Percentiles rank a stretch among this genome's conserved stretches.
Evolutionary conservation across 2,113 vertebrate genomes (phyloP).

Genomic region (Serilophus lunatus): DNA sequence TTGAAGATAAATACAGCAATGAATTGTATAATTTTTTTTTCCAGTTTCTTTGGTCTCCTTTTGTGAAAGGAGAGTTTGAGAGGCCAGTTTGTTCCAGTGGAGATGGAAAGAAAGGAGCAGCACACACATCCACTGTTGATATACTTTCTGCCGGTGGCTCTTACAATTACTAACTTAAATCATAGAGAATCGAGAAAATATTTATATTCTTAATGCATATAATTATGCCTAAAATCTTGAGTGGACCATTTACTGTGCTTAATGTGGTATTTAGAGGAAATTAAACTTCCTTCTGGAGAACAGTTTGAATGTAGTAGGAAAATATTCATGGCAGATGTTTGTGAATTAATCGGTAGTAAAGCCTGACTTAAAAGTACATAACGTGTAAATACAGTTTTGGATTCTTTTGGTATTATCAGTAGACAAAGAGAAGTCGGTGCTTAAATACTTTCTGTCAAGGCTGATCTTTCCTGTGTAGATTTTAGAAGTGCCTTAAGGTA

Average conservation of each 20-base stretch:
- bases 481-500: not conserved
- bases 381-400: not conserved
- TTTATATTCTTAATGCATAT: constrained; percentile 59
- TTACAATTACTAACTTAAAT: constrained; percentile 54
- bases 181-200: constrained; percentile 45
- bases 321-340: constrained; percentile 53
- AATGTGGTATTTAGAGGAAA: constrained; percentile 65
- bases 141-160: not conserved
- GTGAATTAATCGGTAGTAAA: constrained; percentile 31
- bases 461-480: not conserved
- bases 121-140: not conserved
- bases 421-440: not conserved
- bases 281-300: constrained; percentile 59
- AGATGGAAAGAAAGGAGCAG: not conserved
- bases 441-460: not conserved
- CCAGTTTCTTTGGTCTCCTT: not conserved
- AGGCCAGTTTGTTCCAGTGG: not conserved
- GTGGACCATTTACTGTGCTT: constrained; percentile 58
- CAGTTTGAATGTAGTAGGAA: constrained; percentile 36
- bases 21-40: not conserved
- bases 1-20: not conserved
- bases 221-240: constrained; percentile 58
- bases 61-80: not conserved
- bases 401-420: not conserved
- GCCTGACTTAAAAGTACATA: constrained; percentile 11